Evolutionary conservation across 2,113 vertebrate genomes (phyloP), one percentile per base, ranked within the genome.

Genomic region (Microtus richardsoni): DNA sequence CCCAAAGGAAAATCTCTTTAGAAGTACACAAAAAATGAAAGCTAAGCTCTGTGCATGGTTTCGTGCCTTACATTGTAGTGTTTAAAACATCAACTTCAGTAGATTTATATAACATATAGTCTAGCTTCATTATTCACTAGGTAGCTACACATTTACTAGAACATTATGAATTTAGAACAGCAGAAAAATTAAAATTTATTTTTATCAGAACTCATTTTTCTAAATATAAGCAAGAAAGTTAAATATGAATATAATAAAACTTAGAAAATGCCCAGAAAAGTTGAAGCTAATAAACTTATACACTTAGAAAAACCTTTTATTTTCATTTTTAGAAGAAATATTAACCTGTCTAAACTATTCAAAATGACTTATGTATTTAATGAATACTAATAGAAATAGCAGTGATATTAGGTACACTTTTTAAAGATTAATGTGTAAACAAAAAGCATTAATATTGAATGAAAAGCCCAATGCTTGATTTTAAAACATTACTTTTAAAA

Each of bases 351-450:
- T n/a, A 22, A 36, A 17, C 7, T 54, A 33, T 36, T 21, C 16
- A 11, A 21, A 79, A 54, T 36, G 8, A 79, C 3, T 49, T 28
- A 54, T 22, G 12, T n/a, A n/a, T 54, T 54, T 79, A 54, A 54
- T 36, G 36, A 79, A 36, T 54, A 54, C 5, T 79, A 33, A 52
- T 21, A 36, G 54, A 54, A 22, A 79, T 33, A 19, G 10, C 26
- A 36, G 2, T 36, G 17, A 22, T 36, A 22, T 9, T 0, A 0
- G 12, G 8, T 79, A 54, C 17, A 22, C 11, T 52, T 19, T 12
- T 79, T 54, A 54, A 79, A 54, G 30, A 22, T 54, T 21, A 54
- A 54, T 36, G 10, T 22, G 5, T 10, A 54, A 49, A 22, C 19
- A 36, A 7, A 79, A 52, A 36, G 10, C 0, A 21, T 54, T 54